phyloP scores from a whole-genome alignment of 1,140 invertebrate genomes.

The Varroa destructor region DNA sequence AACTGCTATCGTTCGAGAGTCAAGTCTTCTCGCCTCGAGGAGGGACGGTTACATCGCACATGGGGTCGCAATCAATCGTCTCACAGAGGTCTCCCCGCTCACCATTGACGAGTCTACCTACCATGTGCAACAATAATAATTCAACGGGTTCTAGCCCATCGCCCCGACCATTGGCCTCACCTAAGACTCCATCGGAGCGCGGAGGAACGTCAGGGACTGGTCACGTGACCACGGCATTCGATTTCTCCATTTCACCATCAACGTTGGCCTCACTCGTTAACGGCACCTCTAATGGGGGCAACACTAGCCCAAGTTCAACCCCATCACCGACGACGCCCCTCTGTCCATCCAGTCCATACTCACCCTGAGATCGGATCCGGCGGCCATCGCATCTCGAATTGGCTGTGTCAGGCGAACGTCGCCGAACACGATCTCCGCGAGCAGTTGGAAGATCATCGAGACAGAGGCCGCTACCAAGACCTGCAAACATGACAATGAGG shows the following conservation, averaged over 20 bases:
- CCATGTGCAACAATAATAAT: conserved; percentile 17
- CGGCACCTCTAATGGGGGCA: background rate
- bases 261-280: conserved; percentile 19
- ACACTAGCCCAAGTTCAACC: conserved; percentile 12
- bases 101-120: conserved; percentile 24
- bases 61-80: no score
- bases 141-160: conserved; percentile 1
- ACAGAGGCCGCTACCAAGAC: no score
- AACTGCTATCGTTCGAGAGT: conserved; percentile 61
- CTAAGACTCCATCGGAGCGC: conserved; percentile 12
- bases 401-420: no score
- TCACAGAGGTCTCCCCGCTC: conserved; percentile 14
- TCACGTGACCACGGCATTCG: background rate
- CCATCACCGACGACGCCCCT: conserved; percentile 16
- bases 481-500: no score
- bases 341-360: conserved; percentile 13
- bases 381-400: no score
- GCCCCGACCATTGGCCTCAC: background rate
- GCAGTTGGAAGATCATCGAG: no score
- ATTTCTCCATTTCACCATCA: conserved; percentile 23
- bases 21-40: conserved; percentile 40
- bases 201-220: no score
- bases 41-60: background rate
- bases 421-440: no score
- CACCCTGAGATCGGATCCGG: background rate